These are phyloP conservation scores for Anoplolepis gracilipes DNA, from an alignment of 1,140 invertebrate genomes.

Conservation along the genomic window DNA sequence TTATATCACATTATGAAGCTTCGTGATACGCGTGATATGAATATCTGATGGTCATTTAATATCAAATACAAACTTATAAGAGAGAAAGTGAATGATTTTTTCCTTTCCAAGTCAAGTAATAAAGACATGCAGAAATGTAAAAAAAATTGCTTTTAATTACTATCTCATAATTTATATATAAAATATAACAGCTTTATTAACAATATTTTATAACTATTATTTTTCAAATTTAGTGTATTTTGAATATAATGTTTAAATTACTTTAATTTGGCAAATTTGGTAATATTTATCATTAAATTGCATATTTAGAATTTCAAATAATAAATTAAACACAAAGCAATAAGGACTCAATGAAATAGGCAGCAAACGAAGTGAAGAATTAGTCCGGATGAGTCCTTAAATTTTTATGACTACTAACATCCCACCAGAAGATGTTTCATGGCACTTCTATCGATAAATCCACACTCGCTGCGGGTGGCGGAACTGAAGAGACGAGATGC, in stretches of 20 bases:
- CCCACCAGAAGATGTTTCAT: conserved; percentile 60
- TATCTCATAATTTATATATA: neutral
- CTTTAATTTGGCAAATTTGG: neutral
- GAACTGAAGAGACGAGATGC: conserved; percentile 63
- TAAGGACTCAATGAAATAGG: neutral
- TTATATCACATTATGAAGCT: neutral
- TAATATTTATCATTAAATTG: neutral
- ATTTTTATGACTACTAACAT: conserved; percentile 68
- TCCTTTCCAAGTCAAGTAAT: neutral
- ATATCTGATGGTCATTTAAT: neutral
- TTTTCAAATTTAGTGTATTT: neutral
- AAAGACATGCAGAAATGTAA: neutral
- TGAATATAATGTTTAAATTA: neutral
- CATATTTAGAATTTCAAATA: neutral
- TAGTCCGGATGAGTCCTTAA: conserved; percentile 64
- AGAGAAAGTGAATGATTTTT: neutral
- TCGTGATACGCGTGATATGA: neutral
- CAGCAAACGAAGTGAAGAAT: conserved; percentile 47
- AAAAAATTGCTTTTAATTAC: conserved; percentile 4
- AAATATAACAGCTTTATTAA: neutral
- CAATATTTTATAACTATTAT: neutral
- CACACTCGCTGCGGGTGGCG: conserved; percentile 63
- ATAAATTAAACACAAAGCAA: conserved; percentile 29
- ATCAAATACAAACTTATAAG: neutral
- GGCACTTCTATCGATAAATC: conserved; percentile 69